Conservation (phyloP, 2,888 invertebrate genomes). For the Cosmia trapezina region DNA sequence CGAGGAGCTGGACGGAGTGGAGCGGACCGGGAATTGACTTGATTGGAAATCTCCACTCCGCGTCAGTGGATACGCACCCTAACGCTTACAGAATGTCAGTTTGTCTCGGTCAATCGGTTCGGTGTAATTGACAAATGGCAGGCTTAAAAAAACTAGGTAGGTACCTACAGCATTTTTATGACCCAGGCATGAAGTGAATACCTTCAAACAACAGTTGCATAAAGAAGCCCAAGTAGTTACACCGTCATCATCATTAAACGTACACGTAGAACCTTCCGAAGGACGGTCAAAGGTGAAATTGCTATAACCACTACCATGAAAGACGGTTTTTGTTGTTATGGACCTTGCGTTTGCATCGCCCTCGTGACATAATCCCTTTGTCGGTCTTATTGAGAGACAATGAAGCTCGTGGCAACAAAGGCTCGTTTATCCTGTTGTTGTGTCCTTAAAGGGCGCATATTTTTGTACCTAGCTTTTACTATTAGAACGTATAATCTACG, state of each 20-base stretch:
- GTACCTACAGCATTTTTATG: background rate
- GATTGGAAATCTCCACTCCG: no score
- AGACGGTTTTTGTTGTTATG: background rate
- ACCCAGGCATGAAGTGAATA: background rate
- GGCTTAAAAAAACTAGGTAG: background rate
- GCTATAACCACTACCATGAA: background rate
- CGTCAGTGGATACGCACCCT: no score
- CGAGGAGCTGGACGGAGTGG: no score
- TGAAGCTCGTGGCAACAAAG: background rate
- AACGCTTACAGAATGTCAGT: background rate
- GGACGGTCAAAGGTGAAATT: slow-evolving; percentile 34
- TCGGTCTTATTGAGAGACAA: background rate
- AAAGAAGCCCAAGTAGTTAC: background rate
- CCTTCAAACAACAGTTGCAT: background rate
- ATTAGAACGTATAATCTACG: no score
- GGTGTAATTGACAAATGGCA: background rate
- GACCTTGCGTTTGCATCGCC: background rate
- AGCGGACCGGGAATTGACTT: no score
- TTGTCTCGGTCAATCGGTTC: background rate
- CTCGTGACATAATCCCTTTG: background rate
- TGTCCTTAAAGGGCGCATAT: no score
- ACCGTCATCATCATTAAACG: slow-evolving; percentile 19
- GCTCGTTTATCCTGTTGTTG: no score
- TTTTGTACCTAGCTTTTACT: no score
- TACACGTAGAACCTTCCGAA: slow-evolving; percentile 8